Evolutionary conservation across 2,113 vertebrate genomes (phyloP).

Genomic region (Syngnathoides biaculeatus): DNA sequence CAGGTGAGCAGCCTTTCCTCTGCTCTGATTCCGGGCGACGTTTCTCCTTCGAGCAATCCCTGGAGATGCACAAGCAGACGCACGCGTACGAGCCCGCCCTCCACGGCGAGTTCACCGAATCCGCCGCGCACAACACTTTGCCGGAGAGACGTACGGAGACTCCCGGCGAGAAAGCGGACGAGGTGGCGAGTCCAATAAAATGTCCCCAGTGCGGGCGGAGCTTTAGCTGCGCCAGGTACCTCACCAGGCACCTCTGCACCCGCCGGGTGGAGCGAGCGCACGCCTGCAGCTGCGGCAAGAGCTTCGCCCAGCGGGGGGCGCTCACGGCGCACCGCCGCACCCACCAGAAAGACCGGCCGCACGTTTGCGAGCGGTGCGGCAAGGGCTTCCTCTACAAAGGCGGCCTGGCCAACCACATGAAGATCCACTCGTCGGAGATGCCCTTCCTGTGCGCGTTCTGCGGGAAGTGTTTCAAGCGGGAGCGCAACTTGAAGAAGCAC

Average conservation of each 20-base stretch:
- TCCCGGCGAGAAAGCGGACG: slow-evolving; percentile 36
- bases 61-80: slow-evolving; percentile 62
- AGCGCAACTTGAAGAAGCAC: slow-evolving; percentile 76
- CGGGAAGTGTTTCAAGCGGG: slow-evolving; percentile 75
- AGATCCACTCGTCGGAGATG: slow-evolving; percentile 62
- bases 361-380: slow-evolving; percentile 65
- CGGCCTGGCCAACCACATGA: slow-evolving; percentile 72
- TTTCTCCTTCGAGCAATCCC: slow-evolving; percentile 67
- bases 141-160: no score
- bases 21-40: slow-evolving; percentile 55
- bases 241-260: slow-evolving; percentile 50
- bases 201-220: slow-evolving; percentile 49
- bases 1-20: slow-evolving; percentile 66
- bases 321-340: slow-evolving; percentile 71
- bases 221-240: slow-evolving; percentile 45
- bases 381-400: slow-evolving; percentile 79
- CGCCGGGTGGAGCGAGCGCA: slow-evolving; percentile 54
- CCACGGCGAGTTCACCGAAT: slow-evolving; percentile 48
- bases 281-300: slow-evolving; percentile 63
- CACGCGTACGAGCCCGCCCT: slow-evolving; percentile 52
- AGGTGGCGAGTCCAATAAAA: slow-evolving; percentile 11
- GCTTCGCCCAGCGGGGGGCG: slow-evolving; percentile 69
- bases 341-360: slow-evolving; percentile 66
- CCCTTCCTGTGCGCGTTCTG: slow-evolving; percentile 77
- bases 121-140: slow-evolving; percentile 35